phyloP scores from a whole-genome alignment of 2,113 vertebrate species.

The Aphyosemion australe region DNA sequence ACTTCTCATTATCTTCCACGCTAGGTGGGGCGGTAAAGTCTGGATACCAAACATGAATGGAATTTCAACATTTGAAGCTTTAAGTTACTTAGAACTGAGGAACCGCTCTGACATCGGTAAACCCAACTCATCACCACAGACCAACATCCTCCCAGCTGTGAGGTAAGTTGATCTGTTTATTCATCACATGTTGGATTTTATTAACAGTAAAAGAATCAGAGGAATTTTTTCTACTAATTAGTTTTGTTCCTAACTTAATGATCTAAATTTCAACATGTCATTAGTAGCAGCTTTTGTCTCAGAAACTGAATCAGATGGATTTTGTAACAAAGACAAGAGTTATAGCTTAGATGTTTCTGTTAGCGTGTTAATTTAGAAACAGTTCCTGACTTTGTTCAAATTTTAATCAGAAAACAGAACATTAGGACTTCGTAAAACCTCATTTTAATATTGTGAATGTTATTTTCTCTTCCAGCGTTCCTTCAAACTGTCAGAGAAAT shows the following conservation, averaged over 20 bases:
- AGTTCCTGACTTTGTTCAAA: too few relatives aligned
- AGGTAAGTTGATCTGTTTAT: conserved; percentile 8
- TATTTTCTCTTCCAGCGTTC: conserved; percentile 29
- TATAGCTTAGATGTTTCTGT: too few relatives aligned
- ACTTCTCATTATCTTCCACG: too few relatives aligned
- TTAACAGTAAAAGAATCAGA: neutral
- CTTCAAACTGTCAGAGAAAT: conserved; percentile 50
- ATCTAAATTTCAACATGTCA: too few relatives aligned
- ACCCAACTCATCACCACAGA: conserved; percentile 41
- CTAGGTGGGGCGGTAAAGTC: neutral
- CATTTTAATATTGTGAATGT: neutral
- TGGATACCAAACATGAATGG: neutral
- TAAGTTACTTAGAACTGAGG: conserved; percentile 8
- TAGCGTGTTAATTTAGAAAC: too few relatives aligned
- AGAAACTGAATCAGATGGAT: too few relatives aligned
- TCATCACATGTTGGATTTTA: neutral
- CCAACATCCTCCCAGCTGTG: conserved; percentile 25
- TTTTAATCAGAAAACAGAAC: neutral
- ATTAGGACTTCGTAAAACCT: too few relatives aligned
- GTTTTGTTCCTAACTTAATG: too few relatives aligned
- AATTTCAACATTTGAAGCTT: neutral
- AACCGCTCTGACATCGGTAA: conserved; percentile 18
- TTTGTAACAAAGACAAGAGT: too few relatives aligned
- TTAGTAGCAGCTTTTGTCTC: too few relatives aligned
- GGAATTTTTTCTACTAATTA: too few relatives aligned